Evolutionary conservation across 1,140 invertebrate species (phyloP).

Genomic region (Apocrypta bakeri): DNA sequence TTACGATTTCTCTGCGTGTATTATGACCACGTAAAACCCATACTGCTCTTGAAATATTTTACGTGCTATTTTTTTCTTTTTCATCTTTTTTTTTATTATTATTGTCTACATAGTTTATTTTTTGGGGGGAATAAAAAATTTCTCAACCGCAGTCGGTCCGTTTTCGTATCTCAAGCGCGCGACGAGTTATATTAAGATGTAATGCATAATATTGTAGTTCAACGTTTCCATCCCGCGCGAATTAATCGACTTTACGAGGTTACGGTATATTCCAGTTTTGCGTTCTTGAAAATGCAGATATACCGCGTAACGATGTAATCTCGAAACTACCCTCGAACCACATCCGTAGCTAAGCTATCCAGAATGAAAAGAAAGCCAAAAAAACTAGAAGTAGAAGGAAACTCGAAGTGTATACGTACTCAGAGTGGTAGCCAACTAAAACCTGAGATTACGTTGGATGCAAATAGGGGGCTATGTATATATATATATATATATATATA

Average conservation of each 20-base stretch:
- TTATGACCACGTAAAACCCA: not conserved
- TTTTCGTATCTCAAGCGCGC: too few relatives aligned
- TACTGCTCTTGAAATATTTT: too few relatives aligned
- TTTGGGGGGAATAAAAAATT: too few relatives aligned
- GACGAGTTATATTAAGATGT: too few relatives aligned
- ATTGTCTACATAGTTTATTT: too few relatives aligned
- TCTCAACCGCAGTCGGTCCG: too few relatives aligned
- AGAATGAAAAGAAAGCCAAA: too few relatives aligned
- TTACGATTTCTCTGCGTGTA: not conserved
- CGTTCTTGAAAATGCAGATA: not conserved
- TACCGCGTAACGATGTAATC: not conserved
- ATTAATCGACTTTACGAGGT: not conserved
- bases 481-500: too few relatives aligned
- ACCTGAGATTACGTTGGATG: not conserved
- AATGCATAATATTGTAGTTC: too few relatives aligned
- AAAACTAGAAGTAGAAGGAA: too few relatives aligned
- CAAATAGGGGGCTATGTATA: slow-evolving; percentile 39
- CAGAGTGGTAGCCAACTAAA: not conserved
- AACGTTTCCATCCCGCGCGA: not conserved
- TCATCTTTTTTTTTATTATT: not conserved
- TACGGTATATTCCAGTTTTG: not conserved
- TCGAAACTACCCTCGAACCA: not conserved
- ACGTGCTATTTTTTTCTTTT: not conserved
- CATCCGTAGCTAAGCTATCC: too few relatives aligned
- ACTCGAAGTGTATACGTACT: too few relatives aligned